Evolutionary conservation across 2,113 vertebrate species (phyloP), one percentile per base, ranked within the genome.

Genomic region (Cathartes aura): DNA sequence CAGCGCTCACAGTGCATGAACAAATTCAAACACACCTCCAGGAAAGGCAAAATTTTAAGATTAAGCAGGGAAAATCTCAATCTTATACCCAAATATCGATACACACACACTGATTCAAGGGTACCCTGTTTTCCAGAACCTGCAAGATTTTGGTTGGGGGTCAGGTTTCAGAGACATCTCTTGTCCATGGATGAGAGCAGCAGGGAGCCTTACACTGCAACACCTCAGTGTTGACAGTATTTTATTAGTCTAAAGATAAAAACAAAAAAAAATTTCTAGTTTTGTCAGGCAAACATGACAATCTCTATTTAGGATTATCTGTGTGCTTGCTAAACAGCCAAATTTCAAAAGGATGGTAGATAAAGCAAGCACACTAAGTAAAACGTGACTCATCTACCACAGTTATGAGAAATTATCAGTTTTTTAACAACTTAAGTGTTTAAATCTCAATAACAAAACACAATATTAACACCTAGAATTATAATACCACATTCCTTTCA

Each of bases 1-100:
- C 17, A 27, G 7, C 10, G 2, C 2, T 80, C 16, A 19, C 9
- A 18, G 3, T 12, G 10, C 4, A 12, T 5, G 5, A 7, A 40
- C 14, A 76, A 90, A 64, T 45, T 45, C 32, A 55, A 67, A 47
- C 23, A 52, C 2, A 9, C 1, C 13, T 62, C 21, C 13, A 40
- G 22, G 26, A 86, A 76, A 29, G 7, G 8, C 4, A 64, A 30
- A 76, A 36, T 30, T 71, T 17, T 67, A 15, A 63, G 15, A 2
- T 32, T 36, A n/a, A 36, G 9, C 4, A 73, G 26, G 22, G 14
- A 34, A 86, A 87, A 70, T 22, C 3, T 47, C 50, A 42, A 11
- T 71, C 53, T 81, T 59, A 18, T 12, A 59, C 4, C 5, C 5
- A 78, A 87, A 55, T 55, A 48, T 14, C 86, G 32, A 67, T 53